Evolutionary conservation across 1,140 invertebrate genomes (phyloP).

Genomic region (Ceratosolen solmsi): DNA sequence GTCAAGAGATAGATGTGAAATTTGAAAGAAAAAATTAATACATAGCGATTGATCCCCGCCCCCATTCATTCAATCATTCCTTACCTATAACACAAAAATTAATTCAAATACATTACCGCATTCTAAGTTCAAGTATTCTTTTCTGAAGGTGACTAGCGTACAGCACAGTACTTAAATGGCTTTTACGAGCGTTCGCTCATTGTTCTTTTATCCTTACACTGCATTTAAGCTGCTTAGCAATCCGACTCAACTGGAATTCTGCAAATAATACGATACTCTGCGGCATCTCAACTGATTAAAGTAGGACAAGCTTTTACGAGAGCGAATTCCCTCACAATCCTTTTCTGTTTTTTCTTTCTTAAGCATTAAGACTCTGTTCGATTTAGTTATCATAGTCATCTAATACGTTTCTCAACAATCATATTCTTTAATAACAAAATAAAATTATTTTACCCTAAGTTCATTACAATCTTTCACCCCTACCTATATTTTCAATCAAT

Average conservation of each 20-base stretch:
- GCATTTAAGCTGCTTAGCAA: background rate
- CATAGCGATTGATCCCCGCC: too few species aligned
- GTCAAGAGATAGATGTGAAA: background rate
- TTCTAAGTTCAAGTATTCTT: background rate
- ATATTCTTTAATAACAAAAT: too few species aligned
- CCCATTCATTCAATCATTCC: background rate
- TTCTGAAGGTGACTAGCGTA: background rate
- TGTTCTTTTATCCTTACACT: constrained; percentile 12
- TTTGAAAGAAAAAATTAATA: background rate
- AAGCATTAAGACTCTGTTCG: too few species aligned
- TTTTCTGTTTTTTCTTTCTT: too few species aligned
- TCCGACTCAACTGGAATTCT: background rate
- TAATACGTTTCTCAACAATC: too few species aligned
- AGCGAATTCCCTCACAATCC: too few species aligned
- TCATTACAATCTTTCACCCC: too few species aligned
- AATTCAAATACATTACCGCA: background rate
- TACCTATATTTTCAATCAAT: too few species aligned
- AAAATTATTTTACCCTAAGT: too few species aligned
- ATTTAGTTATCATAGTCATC: too few species aligned
- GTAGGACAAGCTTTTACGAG: too few species aligned
- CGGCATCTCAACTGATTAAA: constrained; percentile 16
- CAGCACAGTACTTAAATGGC: background rate
- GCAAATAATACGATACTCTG: background rate
- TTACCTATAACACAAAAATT: background rate
- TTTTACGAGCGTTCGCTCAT: constrained; percentile 3